Percentiles rank a stretch among this genome's conserved stretches.
These are phyloP conservation scores for Alligator sinensis DNA, from an alignment of 2,113 vertebrate species.

Conservation along the genomic window DNA sequence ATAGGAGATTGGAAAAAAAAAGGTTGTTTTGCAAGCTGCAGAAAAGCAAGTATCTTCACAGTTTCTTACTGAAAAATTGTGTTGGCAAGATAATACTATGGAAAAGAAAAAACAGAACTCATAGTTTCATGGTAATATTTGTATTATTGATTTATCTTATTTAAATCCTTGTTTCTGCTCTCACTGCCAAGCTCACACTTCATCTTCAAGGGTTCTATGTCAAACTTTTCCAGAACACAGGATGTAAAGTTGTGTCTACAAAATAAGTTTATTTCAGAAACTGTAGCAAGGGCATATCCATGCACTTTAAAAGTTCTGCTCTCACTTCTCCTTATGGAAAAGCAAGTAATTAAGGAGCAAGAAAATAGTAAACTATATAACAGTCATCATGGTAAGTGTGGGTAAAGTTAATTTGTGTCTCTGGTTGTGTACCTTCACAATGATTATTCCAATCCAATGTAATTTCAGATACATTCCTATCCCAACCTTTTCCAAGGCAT, in stretches of 20 bases:
- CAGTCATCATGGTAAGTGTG: not conserved
- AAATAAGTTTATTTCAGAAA: not conserved
- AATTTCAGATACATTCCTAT: not conserved
- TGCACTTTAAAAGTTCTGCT: not conserved
- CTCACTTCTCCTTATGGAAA: not conserved
- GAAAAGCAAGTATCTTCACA: not conserved
- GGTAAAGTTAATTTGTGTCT: not conserved
- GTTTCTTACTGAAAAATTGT: not conserved
- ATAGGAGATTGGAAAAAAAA: not conserved
- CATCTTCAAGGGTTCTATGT: not conserved
- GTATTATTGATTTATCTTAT: not conserved
- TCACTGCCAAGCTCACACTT: not conserved
- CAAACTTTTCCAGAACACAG: not conserved
- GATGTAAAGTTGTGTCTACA: not conserved
- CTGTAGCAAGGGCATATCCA: not conserved
- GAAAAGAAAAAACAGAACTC: not conserved
- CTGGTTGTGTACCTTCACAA: not conserved
- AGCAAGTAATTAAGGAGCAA: not conserved
- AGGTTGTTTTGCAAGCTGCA: rapidly evolving
- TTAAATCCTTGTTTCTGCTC: not conserved
- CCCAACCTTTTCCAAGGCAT: not conserved
- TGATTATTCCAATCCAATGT: not conserved
- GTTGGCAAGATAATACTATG: not conserved
- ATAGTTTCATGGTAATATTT: not conserved
- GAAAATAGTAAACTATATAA: not conserved